phyloP scores from a whole-genome alignment of 2,113 vertebrate genomes.

The Corynorhinus townsendii region DNA sequence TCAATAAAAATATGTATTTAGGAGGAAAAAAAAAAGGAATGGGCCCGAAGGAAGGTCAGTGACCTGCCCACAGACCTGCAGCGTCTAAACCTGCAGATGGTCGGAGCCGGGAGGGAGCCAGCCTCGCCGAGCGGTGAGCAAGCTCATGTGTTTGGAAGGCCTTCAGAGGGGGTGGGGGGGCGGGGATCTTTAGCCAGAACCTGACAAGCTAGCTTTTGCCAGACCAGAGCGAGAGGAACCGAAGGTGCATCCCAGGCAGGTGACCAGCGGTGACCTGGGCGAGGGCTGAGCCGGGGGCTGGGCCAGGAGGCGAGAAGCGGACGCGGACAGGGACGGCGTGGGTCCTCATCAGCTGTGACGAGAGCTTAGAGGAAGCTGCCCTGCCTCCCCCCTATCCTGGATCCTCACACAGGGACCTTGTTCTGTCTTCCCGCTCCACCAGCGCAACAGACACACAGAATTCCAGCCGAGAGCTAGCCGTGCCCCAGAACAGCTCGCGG shows the following conservation, averaged over 20 bases:
- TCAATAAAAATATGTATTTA: no score
- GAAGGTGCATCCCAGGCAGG: background rate
- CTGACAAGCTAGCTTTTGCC: background rate
- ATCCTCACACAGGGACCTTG: constrained; percentile 9
- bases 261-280: background rate
- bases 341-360: background rate
- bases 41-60: background rate
- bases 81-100: background rate
- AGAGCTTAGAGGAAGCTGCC: background rate
- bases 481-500: background rate
- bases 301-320: background rate
- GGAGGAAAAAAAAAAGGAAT: background rate
- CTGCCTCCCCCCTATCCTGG: background rate
- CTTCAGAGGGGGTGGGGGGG: background rate
- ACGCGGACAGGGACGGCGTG: background rate
- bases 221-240: background rate
- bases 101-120: background rate
- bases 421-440: background rate
- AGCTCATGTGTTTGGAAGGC: background rate
- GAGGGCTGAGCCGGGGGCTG: background rate
- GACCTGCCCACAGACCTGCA: background rate
- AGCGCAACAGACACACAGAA: background rate
- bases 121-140: no score
- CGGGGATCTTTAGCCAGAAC: background rate
- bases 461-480: background rate